Conservation (phyloP, 2,797 vertebrate genomes). For the Hydrolagus colliei region DNA sequence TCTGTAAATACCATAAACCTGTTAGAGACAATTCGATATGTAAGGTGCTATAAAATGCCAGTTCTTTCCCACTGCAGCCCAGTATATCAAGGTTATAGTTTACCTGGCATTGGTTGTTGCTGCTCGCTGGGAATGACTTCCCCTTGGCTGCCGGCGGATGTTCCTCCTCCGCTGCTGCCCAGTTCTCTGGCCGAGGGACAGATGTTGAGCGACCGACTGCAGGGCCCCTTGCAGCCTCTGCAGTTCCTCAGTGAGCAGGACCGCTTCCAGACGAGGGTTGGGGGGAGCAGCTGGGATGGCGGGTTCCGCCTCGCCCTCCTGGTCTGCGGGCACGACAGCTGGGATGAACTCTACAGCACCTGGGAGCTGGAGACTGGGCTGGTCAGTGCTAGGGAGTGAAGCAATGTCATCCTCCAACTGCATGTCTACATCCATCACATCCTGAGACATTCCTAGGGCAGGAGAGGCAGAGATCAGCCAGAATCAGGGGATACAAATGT, state of each 20-base stretch:
- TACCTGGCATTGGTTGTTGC: conserved; percentile 10
- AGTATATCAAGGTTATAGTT: not conserved
- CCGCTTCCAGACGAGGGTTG: not conserved
- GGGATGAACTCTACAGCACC: accelerated
- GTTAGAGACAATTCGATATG: too few relatives aligned
- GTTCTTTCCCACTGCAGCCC: too few relatives aligned
- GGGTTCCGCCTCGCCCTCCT: conserved; percentile 35
- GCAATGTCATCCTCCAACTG: conserved; percentile 35
- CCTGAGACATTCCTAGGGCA: conserved; percentile 55
- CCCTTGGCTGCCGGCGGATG: conserved; percentile 38
- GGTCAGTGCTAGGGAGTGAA: accelerated
- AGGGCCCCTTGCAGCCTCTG: conserved; percentile 44
- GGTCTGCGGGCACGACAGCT: conserved; percentile 46
- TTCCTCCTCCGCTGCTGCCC: conserved; percentile 35
- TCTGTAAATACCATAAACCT: too few relatives aligned
- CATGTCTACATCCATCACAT: conserved; percentile 77
- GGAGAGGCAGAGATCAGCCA: conserved; percentile 2
- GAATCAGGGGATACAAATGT: not conserved
- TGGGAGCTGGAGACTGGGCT: not conserved
- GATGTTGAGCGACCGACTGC: conserved; percentile 33
- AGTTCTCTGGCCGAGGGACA: conserved; percentile 27
- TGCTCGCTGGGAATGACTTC: conserved; percentile 47
- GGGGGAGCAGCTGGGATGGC: not conserved
- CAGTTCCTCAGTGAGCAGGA: conserved; percentile 35
- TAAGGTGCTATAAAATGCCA: too few relatives aligned